A percentile compares a stretch with the other conserved stretches of the same genome.
phyloP scores from a whole-genome alignment of 1,140 invertebrate genomes.

The Venustaconcha ellipsiformis region DNA sequence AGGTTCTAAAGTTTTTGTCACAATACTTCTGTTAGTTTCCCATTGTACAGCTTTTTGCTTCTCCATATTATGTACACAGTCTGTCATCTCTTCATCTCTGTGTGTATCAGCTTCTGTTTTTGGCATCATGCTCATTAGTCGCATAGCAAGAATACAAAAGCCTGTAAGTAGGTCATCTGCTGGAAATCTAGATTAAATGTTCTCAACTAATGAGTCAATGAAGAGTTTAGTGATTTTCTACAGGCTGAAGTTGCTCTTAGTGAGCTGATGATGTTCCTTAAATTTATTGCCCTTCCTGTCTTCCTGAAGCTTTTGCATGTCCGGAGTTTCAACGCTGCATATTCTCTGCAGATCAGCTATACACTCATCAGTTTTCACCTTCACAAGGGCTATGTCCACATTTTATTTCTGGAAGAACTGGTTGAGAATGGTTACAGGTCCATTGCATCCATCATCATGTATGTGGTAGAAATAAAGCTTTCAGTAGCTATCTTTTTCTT shows the following conservation, averaged over 20 bases:
- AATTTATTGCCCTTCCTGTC: background rate
- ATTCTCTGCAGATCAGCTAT: background rate
- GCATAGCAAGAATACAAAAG: background rate
- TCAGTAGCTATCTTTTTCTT: too few relatives aligned
- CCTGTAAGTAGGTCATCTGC: too few relatives aligned
- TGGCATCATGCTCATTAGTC: conserved; percentile 6
- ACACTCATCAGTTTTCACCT: conserved; percentile 2
- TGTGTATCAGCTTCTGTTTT: conserved; percentile 10
- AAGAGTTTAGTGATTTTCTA: too few relatives aligned
- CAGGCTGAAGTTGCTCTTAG: too few relatives aligned
- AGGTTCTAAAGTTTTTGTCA: conserved; percentile 8
- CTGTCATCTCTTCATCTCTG: background rate
- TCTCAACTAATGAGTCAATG: too few relatives aligned
- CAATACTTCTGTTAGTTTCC: background rate
- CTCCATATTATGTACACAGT: conserved; percentile 4
- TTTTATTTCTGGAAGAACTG: too few relatives aligned
- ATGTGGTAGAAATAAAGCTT: too few relatives aligned
- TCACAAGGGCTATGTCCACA: too few relatives aligned
- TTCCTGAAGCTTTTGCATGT: background rate
- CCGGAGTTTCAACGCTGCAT: background rate
- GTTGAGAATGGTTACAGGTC: too few relatives aligned
- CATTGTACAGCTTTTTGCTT: background rate
- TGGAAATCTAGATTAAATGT: too few relatives aligned
- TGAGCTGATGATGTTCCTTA: too few relatives aligned
- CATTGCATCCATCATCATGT: too few relatives aligned